Evolutionary conservation across 2,888 invertebrate genomes (phyloP).

Genomic region (Vesta saturnalis): DNA sequence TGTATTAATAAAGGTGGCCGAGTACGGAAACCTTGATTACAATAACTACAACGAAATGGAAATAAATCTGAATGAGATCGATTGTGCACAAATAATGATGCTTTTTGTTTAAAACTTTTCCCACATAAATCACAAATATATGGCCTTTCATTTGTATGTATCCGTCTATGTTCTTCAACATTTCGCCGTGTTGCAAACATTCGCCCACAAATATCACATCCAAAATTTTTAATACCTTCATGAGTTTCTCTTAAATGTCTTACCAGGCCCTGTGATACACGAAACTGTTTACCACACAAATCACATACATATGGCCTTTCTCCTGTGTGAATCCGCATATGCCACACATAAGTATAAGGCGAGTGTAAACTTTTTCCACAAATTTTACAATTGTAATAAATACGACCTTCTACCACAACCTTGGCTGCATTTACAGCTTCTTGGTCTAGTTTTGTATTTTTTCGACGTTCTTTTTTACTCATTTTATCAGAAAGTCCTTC

Average conservation of each 20-base stretch:
- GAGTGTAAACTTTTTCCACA: constrained; percentile 71
- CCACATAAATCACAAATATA: constrained; percentile 69
- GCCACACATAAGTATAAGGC: constrained; percentile 70
- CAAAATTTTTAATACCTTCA: constrained; percentile 68
- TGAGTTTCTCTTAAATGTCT: constrained; percentile 73
- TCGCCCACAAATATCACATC: constrained; percentile 67
- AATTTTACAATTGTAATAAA: constrained; percentile 67
- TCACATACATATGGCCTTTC: constrained; percentile 74
- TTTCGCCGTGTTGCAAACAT: constrained; percentile 71
- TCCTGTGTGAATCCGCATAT: constrained; percentile 72
- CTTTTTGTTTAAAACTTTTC: constrained; percentile 73
- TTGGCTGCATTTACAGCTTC: constrained; percentile 60
- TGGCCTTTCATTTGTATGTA: constrained; percentile 70
- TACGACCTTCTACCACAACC: constrained; percentile 64
- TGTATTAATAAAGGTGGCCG: constrained; percentile 68
- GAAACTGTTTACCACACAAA: constrained; percentile 73
- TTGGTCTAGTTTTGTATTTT: constrained; percentile 57
- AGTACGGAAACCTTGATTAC: constrained; percentile 70
- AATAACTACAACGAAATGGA: constrained; percentile 69
- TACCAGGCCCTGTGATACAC: constrained; percentile 71
- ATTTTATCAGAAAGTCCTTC: constrained; percentile 17
- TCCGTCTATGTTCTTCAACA: constrained; percentile 68
- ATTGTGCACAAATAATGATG: constrained; percentile 71
- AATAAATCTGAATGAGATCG: constrained; percentile 68
- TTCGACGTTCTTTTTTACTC: constrained; percentile 44